Conservation (phyloP, 1,140 invertebrate genomes). For the Ephestia elutella region DNA sequence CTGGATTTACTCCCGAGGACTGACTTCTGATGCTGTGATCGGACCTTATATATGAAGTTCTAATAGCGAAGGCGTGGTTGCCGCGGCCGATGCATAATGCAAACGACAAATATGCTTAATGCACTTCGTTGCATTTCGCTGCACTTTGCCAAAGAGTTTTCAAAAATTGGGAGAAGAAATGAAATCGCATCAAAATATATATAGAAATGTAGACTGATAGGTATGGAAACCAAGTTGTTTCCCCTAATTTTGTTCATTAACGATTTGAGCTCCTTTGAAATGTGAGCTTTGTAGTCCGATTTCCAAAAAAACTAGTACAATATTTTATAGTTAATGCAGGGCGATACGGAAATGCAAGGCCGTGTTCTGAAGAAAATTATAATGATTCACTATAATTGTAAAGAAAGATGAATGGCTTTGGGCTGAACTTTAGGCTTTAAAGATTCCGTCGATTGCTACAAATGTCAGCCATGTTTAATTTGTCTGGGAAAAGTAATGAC, state of each 20-base stretch:
- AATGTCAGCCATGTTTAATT: not conserved
- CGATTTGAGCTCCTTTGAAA: no score
- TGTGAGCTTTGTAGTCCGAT: no score
- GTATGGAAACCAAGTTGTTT: no score
- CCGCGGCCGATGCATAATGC: not conserved
- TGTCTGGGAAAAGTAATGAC: not conserved
- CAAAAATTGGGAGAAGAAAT: no score
- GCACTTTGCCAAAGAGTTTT: no score
- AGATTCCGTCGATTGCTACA: not conserved
- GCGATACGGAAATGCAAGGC: not conserved
- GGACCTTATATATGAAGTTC: not conserved
- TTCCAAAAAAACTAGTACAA: no score
- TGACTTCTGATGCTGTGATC: not conserved
- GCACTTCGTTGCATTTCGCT: not conserved
- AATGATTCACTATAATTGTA: not conserved
- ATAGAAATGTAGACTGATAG: no score
- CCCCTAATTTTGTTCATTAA: no score
- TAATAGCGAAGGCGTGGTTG: not conserved
- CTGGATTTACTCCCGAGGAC: not conserved
- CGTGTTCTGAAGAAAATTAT: not conserved
- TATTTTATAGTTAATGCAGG: no score
- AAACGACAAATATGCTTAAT: not conserved
- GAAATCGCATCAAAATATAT: no score
- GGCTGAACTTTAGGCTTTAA: not conserved
- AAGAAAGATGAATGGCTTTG: not conserved